Evolutionary conservation across 2,888 invertebrate genomes (phyloP).

Genomic region (Leptura quadrifasciata): DNA sequence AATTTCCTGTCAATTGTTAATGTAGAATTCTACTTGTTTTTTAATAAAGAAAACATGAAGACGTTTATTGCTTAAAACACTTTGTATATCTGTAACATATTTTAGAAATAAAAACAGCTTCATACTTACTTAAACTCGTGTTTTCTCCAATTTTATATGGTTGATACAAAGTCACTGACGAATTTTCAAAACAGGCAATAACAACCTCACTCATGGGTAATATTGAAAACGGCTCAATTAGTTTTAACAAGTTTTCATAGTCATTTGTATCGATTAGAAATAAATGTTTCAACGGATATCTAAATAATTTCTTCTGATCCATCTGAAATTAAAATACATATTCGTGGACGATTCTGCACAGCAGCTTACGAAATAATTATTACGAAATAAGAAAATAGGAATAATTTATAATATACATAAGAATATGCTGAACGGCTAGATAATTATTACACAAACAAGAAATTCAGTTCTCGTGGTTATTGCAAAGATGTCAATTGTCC

Average conservation of each 20-base stretch:
- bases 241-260: conserved; percentile 29
- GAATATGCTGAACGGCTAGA: too few relatives aligned
- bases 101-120: conserved; percentile 4
- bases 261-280: conserved; percentile 35
- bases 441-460: too few relatives aligned
- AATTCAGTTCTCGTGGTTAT: too few relatives aligned
- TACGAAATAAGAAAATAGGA: too few relatives aligned
- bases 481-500: too few relatives aligned
- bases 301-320: conserved; percentile 37
- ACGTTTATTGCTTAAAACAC: too few relatives aligned
- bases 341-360: neutral
- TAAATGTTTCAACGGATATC: conserved; percentile 46
- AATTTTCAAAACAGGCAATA: conserved; percentile 37
- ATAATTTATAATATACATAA: too few relatives aligned
- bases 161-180: conserved; percentile 42
- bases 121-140: conserved; percentile 42
- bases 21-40: too few relatives aligned
- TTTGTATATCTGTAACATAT: neutral
- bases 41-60: neutral
- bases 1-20: too few relatives aligned
- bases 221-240: conserved; percentile 27
- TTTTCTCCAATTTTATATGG: conserved; percentile 48
- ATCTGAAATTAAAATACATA: conserved; percentile 37
- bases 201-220: conserved; percentile 48
- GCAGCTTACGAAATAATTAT: too few relatives aligned